Evolutionary conservation across 1,140 invertebrate genomes (phyloP), one percentile per base, ranked within the genome.

Genomic region (Aphidius gifuensis): DNA sequence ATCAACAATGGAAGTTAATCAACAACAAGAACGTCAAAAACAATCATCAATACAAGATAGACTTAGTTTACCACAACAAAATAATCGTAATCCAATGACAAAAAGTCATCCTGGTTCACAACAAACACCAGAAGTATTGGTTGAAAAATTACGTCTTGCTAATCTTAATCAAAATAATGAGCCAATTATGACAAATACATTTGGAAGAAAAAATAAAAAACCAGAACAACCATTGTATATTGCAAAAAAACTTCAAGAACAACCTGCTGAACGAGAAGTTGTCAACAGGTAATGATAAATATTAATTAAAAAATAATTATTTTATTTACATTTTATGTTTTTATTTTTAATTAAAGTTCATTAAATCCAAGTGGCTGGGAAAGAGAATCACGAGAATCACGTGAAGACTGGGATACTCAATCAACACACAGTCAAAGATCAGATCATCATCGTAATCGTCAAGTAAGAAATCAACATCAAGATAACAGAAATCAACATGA

Each of bases 171-270:
- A 72, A 54, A 67, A 61, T 60, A 74, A 65, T 48, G 71, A 68
- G 64, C 73, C 69, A 50, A 68, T 71, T 50, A 75, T 72, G 61
- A 74, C 67, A 9, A 74, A 71, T 69, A 71, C 73, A 54, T 56
- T 46, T 65, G 66, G 67, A 54, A 81, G 67, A 62, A 82, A 76
- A 65, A 73, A 62, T 59, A 85, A 82, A 70, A 86, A 85, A 71
- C 85, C 85, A 45, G 85, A 86, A 66, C 80, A 84, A 67, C 73
- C 72, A 46, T 71, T 84, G 40, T 86, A 85, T 68, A 77, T 85
- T 64, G 83, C 83, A 23, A 83, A 83, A 71, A 79, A 80, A 68
- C 73, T 83, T 45, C 82, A 83, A 64, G 81, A 83, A 73, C 77
- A 80, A 62, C 71, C 81, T 64, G 80, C 79, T 58, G 80, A 79